phyloP scores from a whole-genome alignment of 2,888 invertebrate species.

The Meiosimyza platycephala region DNA sequence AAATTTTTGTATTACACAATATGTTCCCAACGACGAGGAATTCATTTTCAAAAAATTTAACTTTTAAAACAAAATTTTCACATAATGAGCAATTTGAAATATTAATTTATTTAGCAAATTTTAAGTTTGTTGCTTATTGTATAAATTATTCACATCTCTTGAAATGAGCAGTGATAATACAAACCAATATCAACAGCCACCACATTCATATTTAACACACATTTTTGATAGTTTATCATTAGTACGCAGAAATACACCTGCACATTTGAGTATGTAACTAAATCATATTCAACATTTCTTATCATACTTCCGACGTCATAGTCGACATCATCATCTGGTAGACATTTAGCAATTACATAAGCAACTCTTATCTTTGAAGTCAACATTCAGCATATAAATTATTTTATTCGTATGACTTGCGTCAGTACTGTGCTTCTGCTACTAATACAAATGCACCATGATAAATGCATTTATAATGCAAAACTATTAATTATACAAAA shows the following conservation, averaged over 20 bases:
- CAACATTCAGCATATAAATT: constrained; percentile 29
- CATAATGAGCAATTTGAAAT: too few species aligned
- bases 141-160: too few species aligned
- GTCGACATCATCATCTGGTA: neutral
- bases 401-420: neutral
- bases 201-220: constrained; percentile 12
- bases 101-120: too few species aligned
- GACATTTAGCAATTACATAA: neutral
- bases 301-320: constrained; percentile 20
- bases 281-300: constrained; percentile 4
- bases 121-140: too few species aligned
- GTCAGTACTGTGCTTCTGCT: neutral
- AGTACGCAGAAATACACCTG: constrained; percentile 5
- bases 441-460: constrained; percentile 25
- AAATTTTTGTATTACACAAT: too few species aligned
- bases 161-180: too few species aligned
- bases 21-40: too few species aligned
- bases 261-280: neutral
- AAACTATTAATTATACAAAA: constrained; percentile 31
- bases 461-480: constrained; percentile 35
- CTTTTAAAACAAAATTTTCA: too few species aligned
- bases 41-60: too few species aligned
- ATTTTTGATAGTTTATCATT: constrained; percentile 30
- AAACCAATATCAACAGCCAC: neutral
- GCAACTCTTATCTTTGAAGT: neutral